These are phyloP conservation scores for Lymantria dispar DNA, from an alignment of 2,888 invertebrate species.

Conservation along the genomic window DNA sequence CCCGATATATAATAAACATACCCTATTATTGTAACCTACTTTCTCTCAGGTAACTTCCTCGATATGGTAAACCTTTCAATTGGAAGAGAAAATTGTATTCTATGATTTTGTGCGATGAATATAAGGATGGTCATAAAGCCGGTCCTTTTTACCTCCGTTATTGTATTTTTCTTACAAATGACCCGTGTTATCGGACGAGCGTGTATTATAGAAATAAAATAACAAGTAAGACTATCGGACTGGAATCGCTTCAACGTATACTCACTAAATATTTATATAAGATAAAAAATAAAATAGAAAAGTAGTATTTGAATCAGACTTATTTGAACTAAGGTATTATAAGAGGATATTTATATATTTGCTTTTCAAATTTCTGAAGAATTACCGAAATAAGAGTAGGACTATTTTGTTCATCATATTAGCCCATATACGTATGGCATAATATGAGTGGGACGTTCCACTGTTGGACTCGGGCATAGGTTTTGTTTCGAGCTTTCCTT, in stretches of 20 bases:
- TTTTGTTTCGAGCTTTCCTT: too few relatives aligned
- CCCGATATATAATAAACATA: constrained; percentile 2
- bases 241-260: constrained; percentile 29
- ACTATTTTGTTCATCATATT: too few relatives aligned
- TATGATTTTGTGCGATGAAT: constrained; percentile 46
- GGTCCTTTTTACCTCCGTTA: constrained; percentile 47
- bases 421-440: too few relatives aligned
- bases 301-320: not conserved
- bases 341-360: too few relatives aligned
- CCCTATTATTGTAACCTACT: constrained; percentile 14
- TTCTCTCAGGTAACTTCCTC: constrained; percentile 16
- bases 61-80: constrained; percentile 20
- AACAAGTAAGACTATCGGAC: constrained; percentile 35
- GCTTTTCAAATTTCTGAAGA: too few relatives aligned
- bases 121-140: constrained; percentile 54
- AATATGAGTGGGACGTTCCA: too few relatives aligned
- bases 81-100: constrained; percentile 27
- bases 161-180: constrained; percentile 53
- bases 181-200: constrained; percentile 43
- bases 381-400: too few relatives aligned
- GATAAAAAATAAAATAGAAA: not conserved
- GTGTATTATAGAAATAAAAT: constrained; percentile 33
- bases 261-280: constrained; percentile 36
- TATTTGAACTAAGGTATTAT: too few relatives aligned
- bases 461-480: too few relatives aligned